These are phyloP conservation scores for Magallana ariakensis DNA, from an alignment of 1,140 invertebrate species.

Conservation along the genomic window DNA sequence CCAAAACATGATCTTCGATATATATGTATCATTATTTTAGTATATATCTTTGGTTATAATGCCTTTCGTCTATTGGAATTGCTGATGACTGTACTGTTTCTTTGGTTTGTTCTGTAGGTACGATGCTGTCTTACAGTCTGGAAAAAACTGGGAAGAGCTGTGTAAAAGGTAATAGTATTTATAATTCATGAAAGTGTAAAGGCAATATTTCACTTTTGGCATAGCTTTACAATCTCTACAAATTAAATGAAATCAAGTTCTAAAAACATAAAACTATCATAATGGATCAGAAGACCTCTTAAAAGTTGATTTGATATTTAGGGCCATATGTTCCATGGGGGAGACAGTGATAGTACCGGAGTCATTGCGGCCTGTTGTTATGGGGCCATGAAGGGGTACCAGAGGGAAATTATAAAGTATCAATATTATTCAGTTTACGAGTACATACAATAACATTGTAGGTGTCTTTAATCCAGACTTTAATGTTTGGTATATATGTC, in stretches of 20 bases:
- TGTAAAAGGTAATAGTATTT: conserved; percentile 75
- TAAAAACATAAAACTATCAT: no score
- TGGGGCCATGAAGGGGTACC: conserved; percentile 73
- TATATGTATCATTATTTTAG: no score
- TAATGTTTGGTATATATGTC: background rate
- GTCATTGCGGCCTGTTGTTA: conserved; percentile 77
- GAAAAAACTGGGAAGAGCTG: conserved; percentile 73
- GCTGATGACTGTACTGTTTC: no score
- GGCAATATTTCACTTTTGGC: no score
- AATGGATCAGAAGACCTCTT: no score
- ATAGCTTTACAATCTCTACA: no score
- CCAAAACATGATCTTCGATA: no score
- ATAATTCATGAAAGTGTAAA: no score
- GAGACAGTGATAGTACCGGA: conserved; percentile 78
- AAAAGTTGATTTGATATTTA: no score
- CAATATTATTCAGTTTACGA: background rate
- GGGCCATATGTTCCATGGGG: conserved; percentile 76
- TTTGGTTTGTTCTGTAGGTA: conserved; percentile 69
- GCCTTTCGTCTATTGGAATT: no score
- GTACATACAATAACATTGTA: background rate
- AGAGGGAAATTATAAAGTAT: conserved; percentile 37
- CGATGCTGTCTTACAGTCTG: conserved; percentile 73
- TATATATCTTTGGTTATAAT: no score
- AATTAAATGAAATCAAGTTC: no score
- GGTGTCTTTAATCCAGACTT: background rate